Conservation (phyloP, 2,888 invertebrate genomes). For the Tinea trinotella region DNA sequence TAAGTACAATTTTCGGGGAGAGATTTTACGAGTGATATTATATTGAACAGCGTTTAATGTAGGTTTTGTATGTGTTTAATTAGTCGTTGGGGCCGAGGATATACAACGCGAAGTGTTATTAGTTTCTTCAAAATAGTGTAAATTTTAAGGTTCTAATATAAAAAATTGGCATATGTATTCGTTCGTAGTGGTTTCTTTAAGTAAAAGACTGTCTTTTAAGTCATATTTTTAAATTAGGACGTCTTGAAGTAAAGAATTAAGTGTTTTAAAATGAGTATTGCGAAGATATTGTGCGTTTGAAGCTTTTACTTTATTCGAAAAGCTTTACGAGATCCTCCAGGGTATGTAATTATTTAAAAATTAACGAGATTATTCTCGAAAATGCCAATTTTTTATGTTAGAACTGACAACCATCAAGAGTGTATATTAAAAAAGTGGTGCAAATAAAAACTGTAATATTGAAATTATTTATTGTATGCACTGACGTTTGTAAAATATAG, state of each 20-base stretch:
- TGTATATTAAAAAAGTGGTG: background rate
- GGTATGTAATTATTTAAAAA: background rate
- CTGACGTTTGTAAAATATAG: background rate
- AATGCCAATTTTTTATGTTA: background rate
- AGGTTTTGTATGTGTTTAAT: background rate
- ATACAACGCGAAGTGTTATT: no score
- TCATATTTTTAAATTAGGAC: no score
- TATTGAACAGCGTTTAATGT: background rate
- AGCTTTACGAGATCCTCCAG: conserved; percentile 1
- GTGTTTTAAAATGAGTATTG: no score
- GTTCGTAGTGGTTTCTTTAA: no score
- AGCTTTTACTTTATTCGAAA: background rate
- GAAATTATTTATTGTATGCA: conserved; percentile 17
- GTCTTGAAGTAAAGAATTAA: no score
- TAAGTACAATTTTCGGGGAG: background rate
- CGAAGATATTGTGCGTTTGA: no score
- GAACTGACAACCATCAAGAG: background rate
- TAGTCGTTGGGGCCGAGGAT: no score
- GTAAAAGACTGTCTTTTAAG: no score
- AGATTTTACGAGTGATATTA: background rate
- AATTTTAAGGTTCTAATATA: no score
- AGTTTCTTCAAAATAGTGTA: no score
- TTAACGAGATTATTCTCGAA: background rate
- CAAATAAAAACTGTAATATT: conserved; percentile 7
- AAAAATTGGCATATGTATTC: no score